A percentile compares a stretch with the other conserved stretches of the same genome.
phyloP scores from a whole-genome alignment of 2,888 invertebrate species.

The Timandra comae region DNA sequence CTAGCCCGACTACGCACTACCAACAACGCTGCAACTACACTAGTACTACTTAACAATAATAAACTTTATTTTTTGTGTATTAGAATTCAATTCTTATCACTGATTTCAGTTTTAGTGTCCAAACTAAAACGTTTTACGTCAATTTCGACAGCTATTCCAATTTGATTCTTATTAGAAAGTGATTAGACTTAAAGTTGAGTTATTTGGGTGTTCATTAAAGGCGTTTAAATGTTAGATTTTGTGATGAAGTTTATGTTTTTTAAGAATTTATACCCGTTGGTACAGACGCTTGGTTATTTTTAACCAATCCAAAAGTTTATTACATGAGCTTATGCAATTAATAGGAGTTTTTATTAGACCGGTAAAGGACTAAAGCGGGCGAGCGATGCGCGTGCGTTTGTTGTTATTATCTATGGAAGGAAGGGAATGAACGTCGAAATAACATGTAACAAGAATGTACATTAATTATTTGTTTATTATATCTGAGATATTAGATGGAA shows the following conservation, averaged over 20 bases:
- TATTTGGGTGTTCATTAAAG: slow-evolving; percentile 21
- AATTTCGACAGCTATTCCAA: slow-evolving; percentile 48
- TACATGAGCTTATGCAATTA: slow-evolving; percentile 72
- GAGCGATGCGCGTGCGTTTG: too few relatives aligned
- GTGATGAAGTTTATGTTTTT: slow-evolving; percentile 69
- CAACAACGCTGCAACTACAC: slow-evolving; percentile 52
- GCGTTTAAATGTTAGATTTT: slow-evolving; percentile 28
- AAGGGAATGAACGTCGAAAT: too few relatives aligned
- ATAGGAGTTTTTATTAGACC: slow-evolving; percentile 72
- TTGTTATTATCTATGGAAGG: too few relatives aligned
- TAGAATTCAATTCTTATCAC: slow-evolving; percentile 68
- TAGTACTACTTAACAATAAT: slow-evolving; percentile 11
- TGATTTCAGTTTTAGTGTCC: slow-evolving; percentile 41
- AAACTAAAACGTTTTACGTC: slow-evolving; percentile 48
- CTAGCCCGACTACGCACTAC: slow-evolving; percentile 50
- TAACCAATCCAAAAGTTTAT: slow-evolving; percentile 73
- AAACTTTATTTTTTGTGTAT: slow-evolving; percentile 66
- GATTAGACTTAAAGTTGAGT: slow-evolving; percentile 35
- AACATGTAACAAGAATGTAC: too few relatives aligned
- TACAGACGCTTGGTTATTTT: slow-evolving; percentile 63
- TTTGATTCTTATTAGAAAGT: slow-evolving; percentile 52
- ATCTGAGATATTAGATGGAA: too few relatives aligned
- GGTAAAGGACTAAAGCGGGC: slow-evolving; percentile 67
- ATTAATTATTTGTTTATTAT: too few relatives aligned
- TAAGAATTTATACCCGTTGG: slow-evolving; percentile 70